Base-by-base conservation (phyloP, 1,140 invertebrate genomes). In the Lasaia peninsularis region DNA sequence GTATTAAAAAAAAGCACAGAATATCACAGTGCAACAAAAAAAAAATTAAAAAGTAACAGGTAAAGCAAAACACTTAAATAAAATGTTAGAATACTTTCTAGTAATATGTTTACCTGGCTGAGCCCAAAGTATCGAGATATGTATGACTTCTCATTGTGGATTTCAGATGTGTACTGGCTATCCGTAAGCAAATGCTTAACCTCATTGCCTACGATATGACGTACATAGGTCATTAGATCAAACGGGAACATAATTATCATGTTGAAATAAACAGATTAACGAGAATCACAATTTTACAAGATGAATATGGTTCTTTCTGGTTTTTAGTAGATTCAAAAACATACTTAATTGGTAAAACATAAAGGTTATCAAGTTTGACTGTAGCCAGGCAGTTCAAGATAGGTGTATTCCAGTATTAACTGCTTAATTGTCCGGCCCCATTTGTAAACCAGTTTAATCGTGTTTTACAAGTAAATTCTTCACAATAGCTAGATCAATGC, bases 201-300 rank as follows among this genome's bases (percentile, higher is more conserved):
- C 81, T 88, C 85, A 88, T 88, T 73, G 65, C 81, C 67, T 88
- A 88, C 81, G 82, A 81, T 81, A n/a, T 80, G 81, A 86, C 70
- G 75, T 76, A 85, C 74, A 88, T 49, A 76, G 77, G 72, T 85
- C 76, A 80, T 83, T 80, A 85, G 80, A 76, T 86, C 76, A 82
- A 40, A 65, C 56, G 34, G 50, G 34, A 21, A 54, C 20, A 37
- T 9, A 14, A 54, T 54, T 28, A 54, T 24, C 33, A 63, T 63
- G 56, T 40, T 37, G 16, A 63, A 52, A 62, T 55, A 71, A 71
- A 62, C 53, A 62, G 56, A 37, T 35, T 20, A 37, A 40, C 34
- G 24, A 54, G 28, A 55, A 55, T 28, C 35, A 11, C 9, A 28
- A 37, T 24, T 40, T 44, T 44, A 14, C 44, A 33, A 35, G 33